Evolutionary conservation across 2,113 vertebrate genomes (phyloP).

Genomic region (Phrynosoma platyrhinos): DNA sequence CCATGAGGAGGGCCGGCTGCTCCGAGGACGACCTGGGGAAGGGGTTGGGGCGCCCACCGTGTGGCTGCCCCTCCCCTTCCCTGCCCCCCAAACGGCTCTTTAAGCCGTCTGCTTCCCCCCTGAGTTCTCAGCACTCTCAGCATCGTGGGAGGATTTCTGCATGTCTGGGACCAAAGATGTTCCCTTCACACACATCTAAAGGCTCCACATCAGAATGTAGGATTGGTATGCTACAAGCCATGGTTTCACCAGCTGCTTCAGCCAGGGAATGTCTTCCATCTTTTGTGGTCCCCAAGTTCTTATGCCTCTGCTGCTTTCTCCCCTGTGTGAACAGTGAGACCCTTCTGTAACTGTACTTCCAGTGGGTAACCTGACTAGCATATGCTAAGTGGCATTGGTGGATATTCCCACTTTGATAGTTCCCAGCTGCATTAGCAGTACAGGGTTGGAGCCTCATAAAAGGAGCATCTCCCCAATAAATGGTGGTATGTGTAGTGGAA

Average conservation of each 20-base stretch:
- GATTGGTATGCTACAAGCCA: neutral
- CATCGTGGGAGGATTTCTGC: neutral
- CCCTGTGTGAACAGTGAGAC: no score
- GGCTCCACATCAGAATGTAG: neutral
- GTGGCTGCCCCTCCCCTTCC: no score
- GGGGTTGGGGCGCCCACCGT: no score
- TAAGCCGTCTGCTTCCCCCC: no score
- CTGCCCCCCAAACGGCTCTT: no score
- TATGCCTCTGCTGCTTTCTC: neutral
- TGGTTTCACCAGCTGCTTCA: neutral
- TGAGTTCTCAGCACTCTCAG: neutral
- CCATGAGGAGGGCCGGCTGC: no score
- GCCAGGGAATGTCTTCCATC: no score
- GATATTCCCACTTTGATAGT: neutral
- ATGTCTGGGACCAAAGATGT: neutral
- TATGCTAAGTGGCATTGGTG: neutral
- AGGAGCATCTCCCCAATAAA: neutral
- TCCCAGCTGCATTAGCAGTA: neutral
- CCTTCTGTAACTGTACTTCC: neutral
- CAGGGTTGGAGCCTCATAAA: neutral
- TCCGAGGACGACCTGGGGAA: no score
- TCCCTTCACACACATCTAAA: neutral
- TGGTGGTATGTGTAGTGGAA: neutral
- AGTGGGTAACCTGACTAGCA: neutral
- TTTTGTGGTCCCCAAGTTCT: neutral